Base-by-base conservation (phyloP, 2,797 vertebrate species). In the Sardinella longiceps region DNA sequence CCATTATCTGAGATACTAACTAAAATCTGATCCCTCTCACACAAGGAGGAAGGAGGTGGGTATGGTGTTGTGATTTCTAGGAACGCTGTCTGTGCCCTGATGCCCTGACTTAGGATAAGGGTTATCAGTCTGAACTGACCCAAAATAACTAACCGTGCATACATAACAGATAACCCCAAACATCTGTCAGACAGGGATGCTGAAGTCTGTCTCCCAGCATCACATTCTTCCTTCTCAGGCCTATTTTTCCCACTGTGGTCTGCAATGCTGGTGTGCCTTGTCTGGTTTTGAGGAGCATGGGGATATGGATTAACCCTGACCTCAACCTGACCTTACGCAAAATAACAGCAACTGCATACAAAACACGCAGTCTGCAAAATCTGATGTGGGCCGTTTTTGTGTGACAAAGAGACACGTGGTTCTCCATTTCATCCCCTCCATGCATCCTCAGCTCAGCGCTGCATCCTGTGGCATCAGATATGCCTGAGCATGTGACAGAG, bases 121-220 rank as follows among this genome's bases (percentile, higher is more conserved):
- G 30, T 37, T 74, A 39, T 74, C 33, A 2, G 33, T 33, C 15
- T 18, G 33, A 33, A 74, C 15, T 39, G 66, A 74, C 66, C 33
- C 33, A 77, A 77, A 77, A 77, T 77, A 43, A 77, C 1, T 43
- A 18, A 11, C 70, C 5, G 70, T 77, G 70, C 70, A 77, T 77
- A 77, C 70, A 77, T 43, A 77, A 77, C 33, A 77, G 37, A 43
- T 77, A 43, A 77, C 33, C 70, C 28, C 18, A 20, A 23, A 10
- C 37, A 9, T 74, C 66, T 74, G 66, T 39, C 12, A 23, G 15
- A 1, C 37, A 3, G 70, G 37, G 70, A 77, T 77, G 70, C 33
- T 43, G 18, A 20, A 77, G 18, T 77, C 70, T 77, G 70, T 77
- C 70, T 77, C 70, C 20, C 5, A 70, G 2, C 37, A 9, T 39